A percentile compares a stretch with the other conserved stretches of the same genome.
These are phyloP conservation scores for Diogma glabrata DNA, from an alignment of 2,888 invertebrate genomes.

Conservation along the genomic window DNA sequence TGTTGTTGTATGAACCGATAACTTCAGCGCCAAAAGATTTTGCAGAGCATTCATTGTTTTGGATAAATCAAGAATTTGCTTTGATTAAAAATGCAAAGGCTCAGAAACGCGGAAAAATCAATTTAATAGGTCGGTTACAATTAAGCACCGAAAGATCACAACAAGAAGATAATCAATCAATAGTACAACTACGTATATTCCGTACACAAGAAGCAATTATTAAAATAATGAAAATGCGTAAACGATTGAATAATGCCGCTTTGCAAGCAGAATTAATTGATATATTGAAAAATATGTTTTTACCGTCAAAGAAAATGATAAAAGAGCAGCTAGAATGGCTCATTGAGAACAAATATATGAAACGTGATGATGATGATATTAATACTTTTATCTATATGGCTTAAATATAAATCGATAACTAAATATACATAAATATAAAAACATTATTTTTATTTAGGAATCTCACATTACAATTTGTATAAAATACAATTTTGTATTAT, in stretches of 20 bases:
- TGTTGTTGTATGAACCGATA: conserved; percentile 68
- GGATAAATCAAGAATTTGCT: conserved; percentile 96
- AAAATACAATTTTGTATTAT: too few species aligned
- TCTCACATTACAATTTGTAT: too few species aligned
- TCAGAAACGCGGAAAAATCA: conserved; percentile 90
- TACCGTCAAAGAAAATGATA: conserved; percentile 98
- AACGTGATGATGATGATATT: conserved; percentile 91
- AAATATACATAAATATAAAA: not conserved
- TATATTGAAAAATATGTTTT: conserved; percentile 97
- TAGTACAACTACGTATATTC: conserved; percentile 89
- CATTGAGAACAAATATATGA: conserved; percentile 97
- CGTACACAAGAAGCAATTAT: conserved; percentile 95
- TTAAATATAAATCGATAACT: conserved; percentile 36
- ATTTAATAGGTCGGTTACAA: conserved; percentile 90
- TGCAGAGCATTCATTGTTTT: conserved; percentile 82
- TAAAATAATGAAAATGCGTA: conserved; percentile 97
- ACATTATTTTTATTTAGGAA: not conserved
- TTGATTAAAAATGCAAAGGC: conserved; percentile 88
- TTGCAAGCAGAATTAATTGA: conserved; percentile 94
- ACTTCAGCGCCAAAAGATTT: conserved; percentile 90
- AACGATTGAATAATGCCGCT: conserved; percentile 84
- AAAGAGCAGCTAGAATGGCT: conserved; percentile 99
- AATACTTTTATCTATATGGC: conserved; percentile 98
- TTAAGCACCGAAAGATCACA: conserved; percentile 89
- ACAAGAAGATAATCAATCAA: conserved; percentile 97